Base-by-base conservation (phyloP, 2,113 vertebrate genomes). In the Stigmatopora argus region DNA sequence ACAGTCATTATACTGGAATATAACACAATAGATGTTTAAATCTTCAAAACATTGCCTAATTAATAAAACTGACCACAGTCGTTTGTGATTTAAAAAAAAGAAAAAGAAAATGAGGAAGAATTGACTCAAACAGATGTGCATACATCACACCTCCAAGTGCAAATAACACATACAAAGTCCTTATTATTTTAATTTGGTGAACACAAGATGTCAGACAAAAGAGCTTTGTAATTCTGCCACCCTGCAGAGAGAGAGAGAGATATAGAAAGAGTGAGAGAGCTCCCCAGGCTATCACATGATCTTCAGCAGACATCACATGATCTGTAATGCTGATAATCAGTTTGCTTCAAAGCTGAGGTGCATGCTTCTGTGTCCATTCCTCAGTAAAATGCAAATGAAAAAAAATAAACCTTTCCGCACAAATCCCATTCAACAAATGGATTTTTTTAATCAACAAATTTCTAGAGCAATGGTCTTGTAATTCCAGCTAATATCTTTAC, bases 281-380 rank as follows among this genome's bases (percentile, higher is more conserved):
- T 79, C 82, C 67, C 52, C 58, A 64, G 44, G 59, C 47, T 26
- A 72, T 83, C 85, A 73, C 78, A 81, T 78, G 78, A 81, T 81
- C 70, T 75, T 79, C 23, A 66, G 46, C 65, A 80, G 62, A 71
- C 62, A 72, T 83, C 82, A 81, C 78, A 83, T 81, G 77, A 83
- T 83, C 76, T 74, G 75, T 71, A 72, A 41, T 66, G 44, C 64
- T 77, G 71, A 74, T 71, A 81, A 89, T 85, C 75, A 77, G 70
- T 86, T 83, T 66, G 58, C 74, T 70, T 69, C 58, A 60, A 38
- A 49, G 64, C 65, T 64, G 48, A 13, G 65, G 46, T 11, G 58
- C 62, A 52, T 38, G 52, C 59, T 62, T 52, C 65, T 17, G 47
- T 31, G 21, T 52, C 55, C 45, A 65, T 69, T 77, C 46, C 48